Evolutionary conservation across 2,888 invertebrate species (phyloP), one percentile per base, ranked within the genome.

Genomic region (Brenthis ino): DNA sequence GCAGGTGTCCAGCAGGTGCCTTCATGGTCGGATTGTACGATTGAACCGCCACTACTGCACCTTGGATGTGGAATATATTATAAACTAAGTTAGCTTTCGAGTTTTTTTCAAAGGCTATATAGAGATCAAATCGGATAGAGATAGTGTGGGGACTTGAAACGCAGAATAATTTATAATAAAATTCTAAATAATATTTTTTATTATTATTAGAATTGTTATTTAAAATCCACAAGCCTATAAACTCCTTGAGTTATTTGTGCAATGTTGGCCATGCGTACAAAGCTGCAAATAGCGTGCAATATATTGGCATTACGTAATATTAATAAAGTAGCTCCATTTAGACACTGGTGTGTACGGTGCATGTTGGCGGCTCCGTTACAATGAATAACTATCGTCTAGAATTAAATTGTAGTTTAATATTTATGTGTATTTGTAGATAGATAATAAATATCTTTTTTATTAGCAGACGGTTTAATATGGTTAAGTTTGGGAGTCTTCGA

Each of bases 1-100:
- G 57, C 72, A 72, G 72, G 72, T 72, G 72, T 53, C 48, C 72
- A 68, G 70, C 72, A 70, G 72, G 72, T 72, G 72, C n/a, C n/a
- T 11, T 28, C 51, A 50, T 33, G 51, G 65, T 14, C 69, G 55
- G 69, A 48, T 63, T 68, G 68, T 66, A 56, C 58, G 68, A 70
- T 70, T 66, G 56, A 68, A 68, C 64, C 64, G 65, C 53, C 65
- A 51, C n/a, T 50, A 47, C 16, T 63, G 65, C 56, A 67, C 61
- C 67, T 63, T 63, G 61, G 20, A 51, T 50, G 6, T n/a, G 20
- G 48, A 6, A 37, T 56, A 43, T 50, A 50, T 55, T 55, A 67
- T 20, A 51, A 56, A 51, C 20, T 24, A n/a, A 6, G 12, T 28
- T 12, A 12, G 54, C 28, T n/a, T 48, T 64, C 16, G n/a, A 54